Percentiles rank a stretch among this genome's conserved stretches.
Evolutionary conservation across 1,140 invertebrate genomes (phyloP).

Genomic region (Amyelois transitella): DNA sequence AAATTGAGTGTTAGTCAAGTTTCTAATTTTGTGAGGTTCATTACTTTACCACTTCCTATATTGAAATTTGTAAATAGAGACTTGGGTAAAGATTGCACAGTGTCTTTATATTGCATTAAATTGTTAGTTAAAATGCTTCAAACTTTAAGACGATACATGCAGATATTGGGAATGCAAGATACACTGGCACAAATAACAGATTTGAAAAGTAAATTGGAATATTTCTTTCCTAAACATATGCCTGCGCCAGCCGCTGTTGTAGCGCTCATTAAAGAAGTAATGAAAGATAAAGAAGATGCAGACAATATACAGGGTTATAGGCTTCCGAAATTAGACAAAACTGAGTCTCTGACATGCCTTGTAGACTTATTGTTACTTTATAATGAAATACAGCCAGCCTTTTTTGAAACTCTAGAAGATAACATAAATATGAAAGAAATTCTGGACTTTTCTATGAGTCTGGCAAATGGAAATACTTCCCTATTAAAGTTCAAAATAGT

Average conservation of each 20-base stretch:
- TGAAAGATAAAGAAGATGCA: constrained; percentile 22
- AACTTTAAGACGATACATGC: constrained; percentile 59
- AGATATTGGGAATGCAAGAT: constrained; percentile 44
- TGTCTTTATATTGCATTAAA: constrained; percentile 68
- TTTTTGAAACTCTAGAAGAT: constrained; percentile 68
- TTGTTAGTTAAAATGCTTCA: constrained; percentile 70
- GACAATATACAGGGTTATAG: constrained; percentile 39
- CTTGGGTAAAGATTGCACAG: constrained; percentile 53
- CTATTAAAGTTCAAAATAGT: constrained; percentile 80
- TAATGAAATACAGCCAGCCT: constrained; percentile 72
- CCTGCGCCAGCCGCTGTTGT: constrained; percentile 71
- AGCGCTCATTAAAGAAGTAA: constrained; percentile 62
- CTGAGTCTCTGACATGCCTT: constrained; percentile 67
- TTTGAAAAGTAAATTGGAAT: constrained; percentile 61
- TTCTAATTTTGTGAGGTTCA: constrained; percentile 68
- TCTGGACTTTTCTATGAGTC: constrained; percentile 52
- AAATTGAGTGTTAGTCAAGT: constrained; percentile 57
- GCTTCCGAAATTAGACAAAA: constrained; percentile 35
- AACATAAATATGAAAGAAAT: constrained; percentile 68
- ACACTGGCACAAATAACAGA: constrained; percentile 38
- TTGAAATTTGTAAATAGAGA: constrained; percentile 64
- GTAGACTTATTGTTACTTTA: constrained; percentile 76
- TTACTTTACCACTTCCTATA: constrained; percentile 69
- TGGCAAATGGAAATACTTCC: constrained; percentile 48
- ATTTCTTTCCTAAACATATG: constrained; percentile 71